A percentile compares a stretch with the other conserved stretches of the same genome.
Evolutionary conservation across 2,888 invertebrate genomes (phyloP).

Genomic region (Stenotaenia linearis): DNA sequence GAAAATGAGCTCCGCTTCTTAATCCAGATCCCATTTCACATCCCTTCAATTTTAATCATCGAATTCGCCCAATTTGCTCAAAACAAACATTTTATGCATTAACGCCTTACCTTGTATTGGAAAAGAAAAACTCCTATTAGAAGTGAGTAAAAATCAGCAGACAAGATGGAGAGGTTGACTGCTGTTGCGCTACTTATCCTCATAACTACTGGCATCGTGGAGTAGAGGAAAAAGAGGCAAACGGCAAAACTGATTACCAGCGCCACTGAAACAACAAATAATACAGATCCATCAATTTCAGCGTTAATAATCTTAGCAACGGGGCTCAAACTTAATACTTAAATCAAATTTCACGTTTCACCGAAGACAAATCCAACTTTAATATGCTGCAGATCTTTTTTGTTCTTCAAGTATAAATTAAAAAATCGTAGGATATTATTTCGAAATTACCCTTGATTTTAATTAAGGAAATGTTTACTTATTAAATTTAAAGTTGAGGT

Average conservation of each 20-base stretch:
- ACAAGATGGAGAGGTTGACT: constrained; percentile 72
- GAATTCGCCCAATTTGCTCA: too few relatives aligned
- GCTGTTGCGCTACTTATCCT: constrained; percentile 73
- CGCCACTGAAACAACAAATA: constrained; percentile 48
- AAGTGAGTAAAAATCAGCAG: constrained; percentile 78
- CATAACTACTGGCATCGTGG: constrained; percentile 67
- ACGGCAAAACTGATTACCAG: constrained; percentile 60
- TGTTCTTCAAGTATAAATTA: too few relatives aligned
- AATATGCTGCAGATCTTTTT: too few relatives aligned
- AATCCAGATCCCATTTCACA: background rate
- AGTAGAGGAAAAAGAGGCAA: constrained; percentile 69
- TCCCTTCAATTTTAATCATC: background rate
- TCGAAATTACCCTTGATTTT: too few relatives aligned
- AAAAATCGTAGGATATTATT: too few relatives aligned
- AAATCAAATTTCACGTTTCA: too few relatives aligned
- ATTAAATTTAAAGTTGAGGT: too few relatives aligned
- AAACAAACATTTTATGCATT: too few relatives aligned
- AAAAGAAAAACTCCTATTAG: constrained; percentile 72
- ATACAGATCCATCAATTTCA: background rate
- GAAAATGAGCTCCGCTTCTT: background rate
- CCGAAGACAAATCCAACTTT: too few relatives aligned
- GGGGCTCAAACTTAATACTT: too few relatives aligned
- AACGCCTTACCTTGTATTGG: constrained; percentile 77
- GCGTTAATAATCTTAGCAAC: too few relatives aligned
- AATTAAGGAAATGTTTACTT: too few relatives aligned